Percentiles rank a stretch among this genome's conserved stretches.
Evolutionary conservation across 2,888 invertebrate genomes (phyloP).

Genomic region (Eudemis profundana): DNA sequence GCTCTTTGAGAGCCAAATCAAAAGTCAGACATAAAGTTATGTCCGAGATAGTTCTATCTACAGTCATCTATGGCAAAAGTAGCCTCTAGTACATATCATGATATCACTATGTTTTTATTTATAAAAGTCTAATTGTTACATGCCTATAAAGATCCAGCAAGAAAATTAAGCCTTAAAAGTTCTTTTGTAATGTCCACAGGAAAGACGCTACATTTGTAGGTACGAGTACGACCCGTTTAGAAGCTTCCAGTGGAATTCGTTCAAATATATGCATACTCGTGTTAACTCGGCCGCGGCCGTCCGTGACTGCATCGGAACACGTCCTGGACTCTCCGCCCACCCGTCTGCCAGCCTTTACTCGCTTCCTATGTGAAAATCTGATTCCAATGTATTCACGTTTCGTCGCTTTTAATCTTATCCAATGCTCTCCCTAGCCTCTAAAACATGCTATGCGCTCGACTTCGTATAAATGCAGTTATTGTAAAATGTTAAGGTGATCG

Average conservation of each 20-base stretch:
- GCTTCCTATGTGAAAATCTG: conserved; percentile 63
- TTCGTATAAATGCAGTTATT: conserved; percentile 69
- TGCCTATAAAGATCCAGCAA: too few relatives aligned
- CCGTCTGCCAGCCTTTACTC: conserved; percentile 53
- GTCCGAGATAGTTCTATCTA: too few relatives aligned
- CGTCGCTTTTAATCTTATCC: conserved; percentile 62
- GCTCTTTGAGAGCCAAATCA: too few relatives aligned
- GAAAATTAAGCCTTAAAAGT: too few relatives aligned
- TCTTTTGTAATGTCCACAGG: too few relatives aligned
- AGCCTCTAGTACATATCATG: too few relatives aligned
- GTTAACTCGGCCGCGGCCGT: conserved; percentile 53
- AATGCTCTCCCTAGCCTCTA: conserved; percentile 62
- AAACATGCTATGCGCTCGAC: conserved; percentile 67
- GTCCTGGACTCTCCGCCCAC: conserved; percentile 57
- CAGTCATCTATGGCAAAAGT: too few relatives aligned
- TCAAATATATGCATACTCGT: conserved; percentile 8
- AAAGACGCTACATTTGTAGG: too few relatives aligned
- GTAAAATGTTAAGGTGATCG: conserved; percentile 70
- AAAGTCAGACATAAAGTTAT: too few relatives aligned
- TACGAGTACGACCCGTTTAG: too few relatives aligned
- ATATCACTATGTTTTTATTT: too few relatives aligned
- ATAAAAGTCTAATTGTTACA: too few relatives aligned
- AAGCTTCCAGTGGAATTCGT: neutral
- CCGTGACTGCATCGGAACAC: conserved; percentile 67
- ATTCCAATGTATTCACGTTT: conserved; percentile 69